Conservation (phyloP, 2,888 invertebrate genomes). For the Synanthedon vespiformis region DNA sequence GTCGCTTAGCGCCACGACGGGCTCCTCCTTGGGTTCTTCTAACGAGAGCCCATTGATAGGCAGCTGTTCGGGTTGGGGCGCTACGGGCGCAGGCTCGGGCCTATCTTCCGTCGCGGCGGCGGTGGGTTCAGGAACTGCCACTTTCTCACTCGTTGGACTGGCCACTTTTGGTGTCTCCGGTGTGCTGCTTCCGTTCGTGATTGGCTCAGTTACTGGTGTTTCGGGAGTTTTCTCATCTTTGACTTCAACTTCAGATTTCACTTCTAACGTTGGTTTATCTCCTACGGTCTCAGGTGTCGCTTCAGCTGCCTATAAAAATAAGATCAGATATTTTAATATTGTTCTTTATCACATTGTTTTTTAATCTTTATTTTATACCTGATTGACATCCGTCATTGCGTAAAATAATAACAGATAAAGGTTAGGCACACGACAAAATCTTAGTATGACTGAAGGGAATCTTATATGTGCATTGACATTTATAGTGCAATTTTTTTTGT, state of each 20-base stretch:
- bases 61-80: conserved; percentile 43
- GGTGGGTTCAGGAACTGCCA: conserved; percentile 7
- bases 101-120: too few relatives aligned
- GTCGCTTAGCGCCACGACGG: conserved; percentile 27
- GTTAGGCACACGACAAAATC: conserved; percentile 19
- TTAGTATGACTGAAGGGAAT: conserved; percentile 41
- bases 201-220: conserved; percentile 62
- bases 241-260: conserved; percentile 31
- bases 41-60: conserved; percentile 53
- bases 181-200: conserved; percentile 57
- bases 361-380: conserved; percentile 21
- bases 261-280: conserved; percentile 38
- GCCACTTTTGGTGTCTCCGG: conserved; percentile 50
- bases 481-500: conserved; percentile 39
- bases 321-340: not conserved
- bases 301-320: conserved; percentile 49
- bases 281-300: conserved; percentile 36
- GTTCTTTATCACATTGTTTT: not conserved
- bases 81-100: conserved; percentile 8
- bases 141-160: conserved; percentile 12
- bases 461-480: conserved; percentile 30
- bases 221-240: conserved; percentile 58
- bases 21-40: conserved; percentile 38
- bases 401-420: conserved; percentile 8
- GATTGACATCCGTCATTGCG: conserved; percentile 40